Evolutionary conservation across 2,888 invertebrate genomes (phyloP), one percentile per base, ranked within the genome.

Genomic region (Megaustenia siamemsis): DNA sequence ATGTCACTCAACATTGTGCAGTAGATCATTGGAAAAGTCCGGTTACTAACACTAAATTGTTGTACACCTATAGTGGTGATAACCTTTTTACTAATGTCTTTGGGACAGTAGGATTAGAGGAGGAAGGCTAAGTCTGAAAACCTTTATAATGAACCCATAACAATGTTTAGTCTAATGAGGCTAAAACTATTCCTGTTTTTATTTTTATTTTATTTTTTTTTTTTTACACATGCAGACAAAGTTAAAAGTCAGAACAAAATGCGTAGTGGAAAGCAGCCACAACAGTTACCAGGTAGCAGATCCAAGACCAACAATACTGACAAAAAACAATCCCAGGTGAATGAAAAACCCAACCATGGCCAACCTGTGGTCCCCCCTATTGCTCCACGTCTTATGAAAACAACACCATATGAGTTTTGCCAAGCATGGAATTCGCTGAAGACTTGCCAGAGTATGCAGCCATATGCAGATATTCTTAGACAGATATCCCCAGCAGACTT

Each of bases 341-440:
- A 75, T 68, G 78, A 84, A 35, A 45, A 60, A 15, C 69, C 78
- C 15, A 68, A 18, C 38, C 77, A 77, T n/a, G 90, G 90, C 40
- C 86, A 89, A 77, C 91, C 90, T 2, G 86, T 86, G 56, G 89
- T 88, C 15, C 87, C 89, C 28, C 77, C 88, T 28, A 83, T 69
- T n/a, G 81, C 82, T 84, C 71, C 87, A 85, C 81, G 89, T 86
- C 82, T 91, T 35, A 90, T 89, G 79, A 92, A 91, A 85, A 90
- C 90, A 6, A 92, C 92, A 18, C 92, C 93, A 0, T 93, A 92
- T 87, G 93, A 93, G 88, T 93, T 93, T 86, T 90, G 93, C 40
- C 90, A 92, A 49, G 92, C 93, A 0, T 93, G 93, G 93, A 92
- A 92, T 80, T 89, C 92, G 0, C 87, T 93, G 76, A 93, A 92